These are phyloP conservation scores for Erethizon dorsatum DNA, from an alignment of 2,797 vertebrate genomes.

Conservation along the genomic window DNA sequence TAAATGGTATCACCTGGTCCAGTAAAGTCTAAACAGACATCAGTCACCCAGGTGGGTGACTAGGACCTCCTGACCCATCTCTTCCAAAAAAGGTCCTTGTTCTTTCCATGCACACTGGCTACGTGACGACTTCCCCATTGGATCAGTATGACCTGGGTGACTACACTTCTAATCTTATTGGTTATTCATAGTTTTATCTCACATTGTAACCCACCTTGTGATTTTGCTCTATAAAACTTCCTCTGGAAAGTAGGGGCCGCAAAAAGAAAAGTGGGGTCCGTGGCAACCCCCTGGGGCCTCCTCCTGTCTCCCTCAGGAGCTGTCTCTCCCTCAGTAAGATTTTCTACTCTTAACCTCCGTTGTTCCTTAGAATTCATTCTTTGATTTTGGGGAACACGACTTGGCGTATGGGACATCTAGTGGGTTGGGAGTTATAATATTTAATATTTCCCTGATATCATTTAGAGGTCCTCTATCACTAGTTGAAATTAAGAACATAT, in stretches of 20 bases:
- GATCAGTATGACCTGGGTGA: accelerated
- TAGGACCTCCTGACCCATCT: not conserved
- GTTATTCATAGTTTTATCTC: not conserved
- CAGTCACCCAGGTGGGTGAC: not conserved
- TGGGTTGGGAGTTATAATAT: not conserved
- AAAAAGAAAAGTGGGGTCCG: too few relatives aligned
- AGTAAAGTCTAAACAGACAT: not conserved
- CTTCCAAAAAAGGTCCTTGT: not conserved
- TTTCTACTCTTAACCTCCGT: not conserved
- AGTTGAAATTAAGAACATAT: not conserved
- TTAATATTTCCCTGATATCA: not conserved
- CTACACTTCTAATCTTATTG: not conserved
- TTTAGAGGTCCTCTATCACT: not conserved
- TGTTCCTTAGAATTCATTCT: not conserved
- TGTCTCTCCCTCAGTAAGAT: not conserved
- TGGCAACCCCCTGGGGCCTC: not conserved
- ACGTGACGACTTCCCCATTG: not conserved
- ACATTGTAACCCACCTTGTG: not conserved
- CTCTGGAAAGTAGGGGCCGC: not conserved
- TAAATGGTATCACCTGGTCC: too few relatives aligned
- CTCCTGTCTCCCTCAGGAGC: too few relatives aligned
- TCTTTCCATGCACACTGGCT: too few relatives aligned
- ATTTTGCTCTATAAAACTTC: not conserved
- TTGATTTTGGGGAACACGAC: not conserved
- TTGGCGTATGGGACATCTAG: not conserved